These are phyloP conservation scores for Trissolcus brochymenae DNA, from an alignment of 2,888 invertebrate genomes.

Conservation along the genomic window DNA sequence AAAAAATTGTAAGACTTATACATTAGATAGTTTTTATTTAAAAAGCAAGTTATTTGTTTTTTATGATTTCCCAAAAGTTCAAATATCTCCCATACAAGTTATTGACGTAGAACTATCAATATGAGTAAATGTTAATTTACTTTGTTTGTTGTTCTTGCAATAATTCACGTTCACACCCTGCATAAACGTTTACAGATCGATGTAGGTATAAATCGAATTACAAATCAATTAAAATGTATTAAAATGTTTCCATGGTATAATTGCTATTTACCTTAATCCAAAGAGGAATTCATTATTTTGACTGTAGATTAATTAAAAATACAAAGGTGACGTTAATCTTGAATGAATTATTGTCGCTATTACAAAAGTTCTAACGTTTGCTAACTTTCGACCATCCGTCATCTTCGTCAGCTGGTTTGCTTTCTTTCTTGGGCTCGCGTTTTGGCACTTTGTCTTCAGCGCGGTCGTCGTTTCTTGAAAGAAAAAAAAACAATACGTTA, in stretches of 20 bases:
- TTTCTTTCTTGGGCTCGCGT: slow-evolving; percentile 69
- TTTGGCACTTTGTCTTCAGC: slow-evolving; percentile 71
- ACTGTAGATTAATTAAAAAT: not conserved
- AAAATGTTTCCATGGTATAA: slow-evolving; percentile 2
- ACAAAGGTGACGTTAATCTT: slow-evolving; percentile 8
- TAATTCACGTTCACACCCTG: slow-evolving; percentile 21
- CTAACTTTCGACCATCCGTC: slow-evolving; percentile 75
- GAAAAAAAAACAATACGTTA: not conserved
- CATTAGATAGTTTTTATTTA: slow-evolving; percentile 5
- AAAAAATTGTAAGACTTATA: not conserved
- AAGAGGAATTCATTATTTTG: slow-evolving; percentile 3
- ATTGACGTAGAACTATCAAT: slow-evolving; percentile 9
- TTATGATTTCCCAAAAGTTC: slow-evolving; percentile 3
- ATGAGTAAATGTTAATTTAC: slow-evolving; percentile 6
- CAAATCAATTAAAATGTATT: slow-evolving; percentile 18
- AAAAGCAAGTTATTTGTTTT: slow-evolving; percentile 6
- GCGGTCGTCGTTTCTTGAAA: slow-evolving; percentile 65
- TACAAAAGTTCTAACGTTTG: slow-evolving; percentile 67
- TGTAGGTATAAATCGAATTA: slow-evolving; percentile 5
- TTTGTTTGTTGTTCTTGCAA: not conserved
- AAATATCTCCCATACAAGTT: slow-evolving; percentile 7
- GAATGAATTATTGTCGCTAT: slow-evolving; percentile 27
- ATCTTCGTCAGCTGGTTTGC: slow-evolving; percentile 77
- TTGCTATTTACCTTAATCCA: slow-evolving; percentile 2
- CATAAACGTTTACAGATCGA: slow-evolving; percentile 18